phyloP scores from a whole-genome alignment of 2,113 vertebrate species.

The Papio anubis region DNA sequence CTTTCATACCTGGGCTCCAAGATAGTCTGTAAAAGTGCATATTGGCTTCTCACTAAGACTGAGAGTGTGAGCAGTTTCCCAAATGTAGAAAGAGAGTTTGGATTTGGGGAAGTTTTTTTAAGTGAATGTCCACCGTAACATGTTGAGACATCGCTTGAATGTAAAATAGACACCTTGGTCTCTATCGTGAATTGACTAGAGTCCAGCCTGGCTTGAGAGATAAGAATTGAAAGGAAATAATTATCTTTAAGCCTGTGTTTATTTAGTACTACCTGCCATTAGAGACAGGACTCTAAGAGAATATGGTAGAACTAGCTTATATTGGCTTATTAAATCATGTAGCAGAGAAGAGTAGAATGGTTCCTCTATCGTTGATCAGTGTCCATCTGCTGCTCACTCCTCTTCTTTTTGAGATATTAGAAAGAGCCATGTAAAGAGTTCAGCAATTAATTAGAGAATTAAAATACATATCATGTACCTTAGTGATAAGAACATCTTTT shows the following conservation, averaged over 20 bases:
- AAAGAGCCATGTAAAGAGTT: conserved; percentile 30
- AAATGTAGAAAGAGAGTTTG: not conserved
- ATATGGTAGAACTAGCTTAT: not conserved
- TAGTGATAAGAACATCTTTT: conserved; percentile 49
- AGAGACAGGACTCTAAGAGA: not conserved
- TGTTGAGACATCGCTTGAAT: not conserved
- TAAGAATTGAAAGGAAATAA: conserved; percentile 25
- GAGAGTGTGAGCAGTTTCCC: not conserved
- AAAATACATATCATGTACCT: conserved; percentile 55
- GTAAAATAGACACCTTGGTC: not conserved
- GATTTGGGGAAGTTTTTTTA: not conserved
- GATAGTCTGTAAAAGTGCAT: not conserved
- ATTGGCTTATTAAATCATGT: conserved; percentile 23
- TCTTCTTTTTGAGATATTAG: conserved; percentile 39
- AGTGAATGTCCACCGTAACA: not conserved
- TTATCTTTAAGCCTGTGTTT: not conserved
- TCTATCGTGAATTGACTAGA: not conserved
- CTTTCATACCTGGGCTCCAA: not conserved
- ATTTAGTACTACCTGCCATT: not conserved
- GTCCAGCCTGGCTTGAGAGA: not conserved
- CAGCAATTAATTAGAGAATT: conserved; percentile 53
- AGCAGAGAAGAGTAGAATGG: conserved; percentile 1
- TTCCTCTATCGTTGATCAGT: not conserved
- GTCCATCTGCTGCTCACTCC: conserved; percentile 11
- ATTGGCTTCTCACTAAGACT: not conserved